These are phyloP conservation scores for Alcis repandata DNA, from an alignment of 2,888 invertebrate genomes.

Conservation along the genomic window DNA sequence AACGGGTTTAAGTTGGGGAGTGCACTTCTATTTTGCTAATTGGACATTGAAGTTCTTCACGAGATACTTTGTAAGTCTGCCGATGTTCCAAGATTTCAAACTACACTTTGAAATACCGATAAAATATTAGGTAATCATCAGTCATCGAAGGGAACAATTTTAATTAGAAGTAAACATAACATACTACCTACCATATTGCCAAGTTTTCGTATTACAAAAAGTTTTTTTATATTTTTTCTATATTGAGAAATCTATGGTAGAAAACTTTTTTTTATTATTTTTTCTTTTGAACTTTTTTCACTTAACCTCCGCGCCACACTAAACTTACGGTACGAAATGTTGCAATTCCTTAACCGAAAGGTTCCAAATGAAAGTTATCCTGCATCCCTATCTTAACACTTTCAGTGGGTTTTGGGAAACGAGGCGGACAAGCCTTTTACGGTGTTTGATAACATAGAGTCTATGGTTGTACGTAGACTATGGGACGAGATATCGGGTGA, in stretches of 20 bases:
- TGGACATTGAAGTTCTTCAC: not conserved
- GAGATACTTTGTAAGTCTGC: constrained; percentile 1
- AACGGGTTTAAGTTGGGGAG: not conserved
- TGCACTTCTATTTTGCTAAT: constrained; percentile 8
- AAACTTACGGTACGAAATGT: not conserved
- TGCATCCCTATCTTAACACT: constrained; percentile 17
- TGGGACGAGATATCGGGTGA: not conserved
- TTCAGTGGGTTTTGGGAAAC: constrained; percentile 16
- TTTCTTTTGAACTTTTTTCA: not conserved
- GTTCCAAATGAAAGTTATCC: constrained; percentile 16
- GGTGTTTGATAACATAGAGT: constrained; percentile 30
- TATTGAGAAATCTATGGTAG: too few relatives aligned
- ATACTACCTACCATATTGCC: too few relatives aligned
- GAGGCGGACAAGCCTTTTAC: constrained; percentile 23
- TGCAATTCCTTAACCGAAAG: constrained; percentile 7
- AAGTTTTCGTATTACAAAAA: too few relatives aligned
- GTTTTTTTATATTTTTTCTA: too few relatives aligned
- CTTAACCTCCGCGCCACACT: not conserved
- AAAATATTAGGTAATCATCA: too few relatives aligned
- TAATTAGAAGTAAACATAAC: too few relatives aligned
- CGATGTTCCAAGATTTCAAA: not conserved
- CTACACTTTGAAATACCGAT: not conserved
- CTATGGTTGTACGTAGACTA: not conserved
- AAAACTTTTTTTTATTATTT: not conserved
- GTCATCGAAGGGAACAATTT: not conserved